phyloP scores from a whole-genome alignment of 2,113 vertebrate species.

The Oncorhynchus gorbuscha region DNA sequence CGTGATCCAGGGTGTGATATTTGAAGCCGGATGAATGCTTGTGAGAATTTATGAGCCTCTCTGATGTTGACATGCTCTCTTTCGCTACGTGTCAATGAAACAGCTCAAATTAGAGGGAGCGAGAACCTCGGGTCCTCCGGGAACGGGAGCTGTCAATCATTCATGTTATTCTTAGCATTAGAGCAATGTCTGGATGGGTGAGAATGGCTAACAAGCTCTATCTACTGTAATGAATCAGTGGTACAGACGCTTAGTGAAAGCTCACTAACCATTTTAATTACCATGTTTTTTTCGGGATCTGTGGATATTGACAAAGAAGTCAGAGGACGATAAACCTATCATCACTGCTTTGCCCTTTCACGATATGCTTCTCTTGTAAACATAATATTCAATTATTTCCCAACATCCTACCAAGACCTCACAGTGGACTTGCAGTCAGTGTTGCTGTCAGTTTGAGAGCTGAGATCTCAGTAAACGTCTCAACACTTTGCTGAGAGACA shows the following conservation, averaged over 20 bases:
- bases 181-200: slow-evolving; percentile 1
- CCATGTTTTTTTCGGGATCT: too few relatives aligned
- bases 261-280: too few relatives aligned
- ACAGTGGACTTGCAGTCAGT: slow-evolving; percentile 51
- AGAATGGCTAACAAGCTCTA: slow-evolving; percentile 32
- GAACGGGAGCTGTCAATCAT: slow-evolving; percentile 60
- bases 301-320: background rate
- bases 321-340: slow-evolving; percentile 4
- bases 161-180: slow-evolving; percentile 60
- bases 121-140: slow-evolving; percentile 48
- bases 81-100: slow-evolving; percentile 50
- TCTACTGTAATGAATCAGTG: slow-evolving; percentile 59
- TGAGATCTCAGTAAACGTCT: slow-evolving; percentile 58
- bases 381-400: slow-evolving; percentile 62
- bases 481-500: slow-evolving; percentile 51
- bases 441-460: slow-evolving; percentile 58
- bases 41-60: slow-evolving; percentile 53
- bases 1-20: slow-evolving; percentile 20
- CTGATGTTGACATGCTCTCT: slow-evolving; percentile 39
- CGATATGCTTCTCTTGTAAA: slow-evolving; percentile 25
- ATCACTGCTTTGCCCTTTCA: slow-evolving; percentile 32
- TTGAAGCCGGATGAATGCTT: slow-evolving; percentile 34
- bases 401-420: slow-evolving; percentile 64
- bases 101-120: slow-evolving; percentile 61
- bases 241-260: slow-evolving; percentile 5